Evolutionary conservation across 2,113 vertebrate genomes (phyloP).

Genomic region (Mus spicilegus): DNA sequence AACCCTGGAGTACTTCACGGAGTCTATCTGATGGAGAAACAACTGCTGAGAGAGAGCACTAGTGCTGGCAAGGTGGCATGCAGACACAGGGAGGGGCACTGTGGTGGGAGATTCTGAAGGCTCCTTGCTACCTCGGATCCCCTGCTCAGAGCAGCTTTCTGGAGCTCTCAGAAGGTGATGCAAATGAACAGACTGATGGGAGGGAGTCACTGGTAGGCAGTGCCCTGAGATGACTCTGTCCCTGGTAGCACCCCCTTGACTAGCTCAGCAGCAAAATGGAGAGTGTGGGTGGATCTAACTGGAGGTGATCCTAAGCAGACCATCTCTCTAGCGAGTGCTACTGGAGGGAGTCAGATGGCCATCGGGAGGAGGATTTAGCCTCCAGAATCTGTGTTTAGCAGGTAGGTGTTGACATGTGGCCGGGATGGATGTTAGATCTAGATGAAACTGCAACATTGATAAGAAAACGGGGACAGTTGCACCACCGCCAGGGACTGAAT

Average conservation of each 20-base stretch:
- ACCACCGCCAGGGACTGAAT: not conserved
- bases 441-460: not conserved
- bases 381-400: rapidly evolving
- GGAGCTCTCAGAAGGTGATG: not conserved
- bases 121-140: not conserved
- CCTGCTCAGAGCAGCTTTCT: not conserved
- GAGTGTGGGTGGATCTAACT: not conserved
- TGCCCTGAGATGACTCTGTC: not conserved
- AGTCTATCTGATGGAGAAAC: conserved; percentile 19
- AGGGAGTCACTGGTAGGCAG: not conserved
- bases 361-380: not conserved
- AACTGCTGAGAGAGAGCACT: not conserved
- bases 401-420: rapidly evolving
- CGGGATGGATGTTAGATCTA: not conserved
- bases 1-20: not conserved
- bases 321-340: not conserved
- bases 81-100: not conserved
- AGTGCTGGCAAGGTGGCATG: not conserved
- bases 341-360: not conserved
- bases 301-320: not conserved
- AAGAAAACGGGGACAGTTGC: not conserved
- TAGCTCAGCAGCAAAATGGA: not conserved
- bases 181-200: not conserved
- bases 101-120: not conserved
- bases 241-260: not conserved